A percentile compares a stretch with the other conserved stretches of the same genome.
These are phyloP conservation scores for Epirrita christyi DNA, from an alignment of 2,888 invertebrate genomes.

Conservation along the genomic window DNA sequence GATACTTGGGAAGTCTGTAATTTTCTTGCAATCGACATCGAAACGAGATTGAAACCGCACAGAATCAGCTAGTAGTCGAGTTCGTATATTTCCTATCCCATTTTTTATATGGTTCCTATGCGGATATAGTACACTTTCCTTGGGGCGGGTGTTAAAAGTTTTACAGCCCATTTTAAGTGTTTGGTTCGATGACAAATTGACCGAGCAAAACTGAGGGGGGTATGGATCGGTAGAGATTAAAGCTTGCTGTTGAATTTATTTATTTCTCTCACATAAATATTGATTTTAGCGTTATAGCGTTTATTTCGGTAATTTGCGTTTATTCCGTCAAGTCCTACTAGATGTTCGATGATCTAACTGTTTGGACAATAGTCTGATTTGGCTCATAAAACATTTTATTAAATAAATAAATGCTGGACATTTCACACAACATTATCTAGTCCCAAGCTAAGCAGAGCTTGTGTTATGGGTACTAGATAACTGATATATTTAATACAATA, in stretches of 20 bases:
- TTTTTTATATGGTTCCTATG: conserved; percentile 63
- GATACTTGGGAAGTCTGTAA: no score
- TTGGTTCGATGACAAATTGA: conserved; percentile 62
- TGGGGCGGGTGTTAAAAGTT: no score
- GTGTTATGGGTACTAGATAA: no score
- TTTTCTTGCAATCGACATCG: background rate
- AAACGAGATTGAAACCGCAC: background rate
- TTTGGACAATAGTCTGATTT: no score
- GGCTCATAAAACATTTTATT: no score
- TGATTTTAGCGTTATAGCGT: conserved; percentile 9
- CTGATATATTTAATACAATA: no score
- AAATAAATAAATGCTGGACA: no score
- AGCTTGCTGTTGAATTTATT: conserved; percentile 5
- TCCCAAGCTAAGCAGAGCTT: no score
- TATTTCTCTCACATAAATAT: background rate
- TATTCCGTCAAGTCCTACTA: no score
- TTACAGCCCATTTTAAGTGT: conserved; percentile 65
- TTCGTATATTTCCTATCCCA: conserved; percentile 42
- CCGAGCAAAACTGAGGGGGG: conserved; percentile 43
- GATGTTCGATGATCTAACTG: no score
- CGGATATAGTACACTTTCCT: no score
- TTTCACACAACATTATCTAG: no score
- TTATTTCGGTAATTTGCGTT: background rate
- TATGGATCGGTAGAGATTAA: conserved; percentile 8
- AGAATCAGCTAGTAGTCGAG: conserved; percentile 9